Base-by-base conservation (phyloP, 2,888 invertebrate species). In the Taenaris catops region DNA sequence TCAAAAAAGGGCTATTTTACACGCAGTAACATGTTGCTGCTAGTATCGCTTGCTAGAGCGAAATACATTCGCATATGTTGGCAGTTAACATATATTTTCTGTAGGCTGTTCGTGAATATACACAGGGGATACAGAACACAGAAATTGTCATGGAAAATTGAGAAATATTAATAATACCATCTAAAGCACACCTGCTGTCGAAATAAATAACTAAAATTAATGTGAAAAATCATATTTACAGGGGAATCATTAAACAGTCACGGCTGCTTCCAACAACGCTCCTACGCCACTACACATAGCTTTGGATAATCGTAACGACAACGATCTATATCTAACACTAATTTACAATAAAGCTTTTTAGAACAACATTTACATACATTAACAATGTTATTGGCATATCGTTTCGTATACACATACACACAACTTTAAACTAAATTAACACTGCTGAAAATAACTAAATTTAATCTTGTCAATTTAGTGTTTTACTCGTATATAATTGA, bases 281-380 rank as follows among this genome's bases (percentile, higher is more conserved):
- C 54, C 72, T 79, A 80, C 65, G 65, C 60, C 60, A 63, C 75
- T 76, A 74, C 63, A 68, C 54, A 69, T 68, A 74, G 71, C 84
- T 83, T 84, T 81, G 84, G 81, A 80, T 75, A 64, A 69, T 69
- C 66, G 63, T 66, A 76, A 75, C 70, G 55, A 74, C 64, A 75
- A 72, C 61, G 46, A 55, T 61, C 70, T 76, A 76, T 57, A 60
- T 58, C 72, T 81, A 80, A 70, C 53, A 73, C 80, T 81, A 83
- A 72, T 69, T 74, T 80, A 81, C 72, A 80, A 80, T 83, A 83
- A 84, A 83, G 83, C 83, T 81, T 83, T 81, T 83, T 69, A 78
- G 68, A 81, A 79, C 78, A 81, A 79, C 78, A 80, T 80, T 75
- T 75, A 76, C 70, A 76, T 70, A 75, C 62, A 67, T 65, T 75